Percentiles rank a stretch among this genome's conserved stretches.
These are phyloP conservation scores for Gulo gulo DNA, from an alignment of 2,113 vertebrate genomes.

Conservation along the genomic window DNA sequence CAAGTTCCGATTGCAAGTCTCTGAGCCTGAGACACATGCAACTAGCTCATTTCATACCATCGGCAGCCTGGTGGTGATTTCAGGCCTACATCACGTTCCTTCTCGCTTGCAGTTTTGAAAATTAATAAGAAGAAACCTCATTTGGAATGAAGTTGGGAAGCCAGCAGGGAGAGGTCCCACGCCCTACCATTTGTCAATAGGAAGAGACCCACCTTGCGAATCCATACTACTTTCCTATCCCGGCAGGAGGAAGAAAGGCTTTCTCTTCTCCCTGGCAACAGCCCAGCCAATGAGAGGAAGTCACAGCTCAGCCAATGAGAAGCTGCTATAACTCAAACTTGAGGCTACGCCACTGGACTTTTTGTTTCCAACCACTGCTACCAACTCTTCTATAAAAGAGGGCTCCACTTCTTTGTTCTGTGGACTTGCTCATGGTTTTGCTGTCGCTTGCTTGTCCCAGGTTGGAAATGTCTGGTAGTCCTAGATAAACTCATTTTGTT, in stretches of 20 bases:
- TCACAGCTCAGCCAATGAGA: neutral
- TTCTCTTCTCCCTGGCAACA: neutral
- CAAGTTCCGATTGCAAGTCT: neutral
- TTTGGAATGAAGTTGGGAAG: neutral
- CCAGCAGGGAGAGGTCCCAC: neutral
- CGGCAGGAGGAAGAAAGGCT: neutral
- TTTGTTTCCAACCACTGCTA: neutral
- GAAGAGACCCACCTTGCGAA: neutral
- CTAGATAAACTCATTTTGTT: neutral
- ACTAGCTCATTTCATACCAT: too few species aligned
- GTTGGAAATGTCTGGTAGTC: neutral
- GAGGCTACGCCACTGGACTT: neutral
- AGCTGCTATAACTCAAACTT: neutral
- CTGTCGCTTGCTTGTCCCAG: neutral
- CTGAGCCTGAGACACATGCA: too few species aligned
- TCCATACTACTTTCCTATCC: neutral
- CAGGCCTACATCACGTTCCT: neutral
- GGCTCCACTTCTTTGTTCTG: neutral
- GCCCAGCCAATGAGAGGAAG: neutral
- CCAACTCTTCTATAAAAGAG: neutral
- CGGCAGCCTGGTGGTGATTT: rapidly evolving
- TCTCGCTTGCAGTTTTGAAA: neutral
- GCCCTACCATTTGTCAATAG: neutral
- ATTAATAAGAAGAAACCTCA: neutral
- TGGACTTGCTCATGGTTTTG: neutral